Evolutionary conservation across 2,888 invertebrate genomes (phyloP).

Genomic region (Drepana falcataria): DNA sequence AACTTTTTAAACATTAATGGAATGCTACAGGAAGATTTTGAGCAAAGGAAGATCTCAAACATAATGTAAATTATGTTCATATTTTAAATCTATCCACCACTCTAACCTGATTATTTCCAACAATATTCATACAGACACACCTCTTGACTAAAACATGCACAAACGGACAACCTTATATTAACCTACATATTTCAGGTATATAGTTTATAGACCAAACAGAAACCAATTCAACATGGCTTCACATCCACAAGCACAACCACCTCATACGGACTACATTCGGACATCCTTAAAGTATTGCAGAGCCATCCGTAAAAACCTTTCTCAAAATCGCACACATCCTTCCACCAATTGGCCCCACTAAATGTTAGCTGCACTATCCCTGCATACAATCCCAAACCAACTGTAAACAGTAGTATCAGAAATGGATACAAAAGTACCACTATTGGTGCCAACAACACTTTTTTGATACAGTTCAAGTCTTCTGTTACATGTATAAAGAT

Average conservation of each 20-base stretch:
- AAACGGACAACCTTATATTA: slow-evolving; percentile 1
- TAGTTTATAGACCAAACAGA: slow-evolving; percentile 9
- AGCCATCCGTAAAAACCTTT: slow-evolving; percentile 90
- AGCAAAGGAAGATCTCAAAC: slow-evolving; percentile 27
- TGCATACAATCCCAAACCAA: slow-evolving; percentile 83
- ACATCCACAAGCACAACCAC: slow-evolving; percentile 82
- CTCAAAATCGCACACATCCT: slow-evolving; percentile 85
- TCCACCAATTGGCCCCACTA: slow-evolving; percentile 83
- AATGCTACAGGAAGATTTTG: slow-evolving; percentile 33
- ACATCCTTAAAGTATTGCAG: slow-evolving; percentile 81
- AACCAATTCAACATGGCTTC: slow-evolving; percentile 39
- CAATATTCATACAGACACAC: slow-evolving; percentile 14
- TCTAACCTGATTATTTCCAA: slow-evolving; percentile 24
- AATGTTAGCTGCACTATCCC: slow-evolving; percentile 84
- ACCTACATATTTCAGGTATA: slow-evolving; percentile 5
- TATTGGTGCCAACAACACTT: slow-evolving; percentile 81
- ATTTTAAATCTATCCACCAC: slow-evolving; percentile 8
- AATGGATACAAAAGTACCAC: slow-evolving; percentile 84
- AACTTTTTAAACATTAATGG: slow-evolving; percentile 7
- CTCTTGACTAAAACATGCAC: slow-evolving; percentile 9
- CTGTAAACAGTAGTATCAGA: slow-evolving; percentile 81
- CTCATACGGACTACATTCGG: slow-evolving; percentile 87
- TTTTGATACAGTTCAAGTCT: slow-evolving; percentile 80
- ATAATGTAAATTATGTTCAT: slow-evolving; percentile 9
- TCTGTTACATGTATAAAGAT: slow-evolving; percentile 84